Evolutionary conservation across 2,797 vertebrate species (phyloP).

Genomic region (Amblyraja radiata): DNA sequence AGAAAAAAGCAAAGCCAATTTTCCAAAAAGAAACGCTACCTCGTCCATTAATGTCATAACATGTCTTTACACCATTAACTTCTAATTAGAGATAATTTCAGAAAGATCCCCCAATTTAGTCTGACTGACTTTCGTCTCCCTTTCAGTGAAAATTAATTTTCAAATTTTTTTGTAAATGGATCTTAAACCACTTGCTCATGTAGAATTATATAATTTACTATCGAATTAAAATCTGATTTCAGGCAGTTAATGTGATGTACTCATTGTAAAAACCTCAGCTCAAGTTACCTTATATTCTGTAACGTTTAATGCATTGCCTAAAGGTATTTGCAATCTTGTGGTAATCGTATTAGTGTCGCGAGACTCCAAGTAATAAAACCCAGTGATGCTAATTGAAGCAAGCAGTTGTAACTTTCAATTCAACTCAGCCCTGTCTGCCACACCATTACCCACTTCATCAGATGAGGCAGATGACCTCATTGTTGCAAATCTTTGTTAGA

Average conservation of each 20-base stretch:
- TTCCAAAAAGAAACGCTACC: neutral
- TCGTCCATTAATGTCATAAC: neutral
- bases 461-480: neutral
- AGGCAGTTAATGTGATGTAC: constrained; percentile 12
- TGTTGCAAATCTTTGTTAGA: neutral
- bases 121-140: neutral
- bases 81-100: neutral
- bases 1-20: neutral
- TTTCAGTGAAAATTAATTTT: neutral
- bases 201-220: neutral
- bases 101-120: neutral
- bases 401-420: constrained; percentile 19
- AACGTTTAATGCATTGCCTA: neutral
- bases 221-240: constrained; percentile 1
- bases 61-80: neutral
- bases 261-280: neutral
- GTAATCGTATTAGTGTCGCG: neutral
- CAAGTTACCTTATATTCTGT: constrained; percentile 20
- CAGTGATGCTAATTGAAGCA: neutral
- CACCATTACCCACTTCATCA: neutral
- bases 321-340: neutral
- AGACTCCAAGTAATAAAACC: constrained; percentile 7
- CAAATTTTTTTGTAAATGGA: neutral
- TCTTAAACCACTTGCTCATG: neutral
- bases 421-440: neutral